phyloP scores from a whole-genome alignment of 2,797 vertebrate species.

The Semotilus atromaculatus region DNA sequence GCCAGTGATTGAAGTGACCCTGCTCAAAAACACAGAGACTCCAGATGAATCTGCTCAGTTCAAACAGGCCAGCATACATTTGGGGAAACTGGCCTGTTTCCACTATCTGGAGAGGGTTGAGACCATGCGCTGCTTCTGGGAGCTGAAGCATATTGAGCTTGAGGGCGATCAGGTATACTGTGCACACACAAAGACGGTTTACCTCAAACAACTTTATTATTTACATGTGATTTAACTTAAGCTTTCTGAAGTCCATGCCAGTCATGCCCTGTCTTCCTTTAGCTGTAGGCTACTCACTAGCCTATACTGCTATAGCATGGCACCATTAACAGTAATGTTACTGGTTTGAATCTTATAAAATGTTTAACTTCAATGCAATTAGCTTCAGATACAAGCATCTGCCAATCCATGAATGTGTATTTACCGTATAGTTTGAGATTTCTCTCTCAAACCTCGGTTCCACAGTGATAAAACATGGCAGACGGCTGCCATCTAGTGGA shows the following conservation, averaged over 20 bases:
- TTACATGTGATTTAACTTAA: not conserved
- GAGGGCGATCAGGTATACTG: conserved; percentile 56
- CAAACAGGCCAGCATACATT: conserved; percentile 69
- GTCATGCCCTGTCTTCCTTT: not conserved
- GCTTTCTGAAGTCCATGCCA: not conserved
- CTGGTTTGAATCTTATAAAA: not conserved
- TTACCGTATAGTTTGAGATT: not conserved
- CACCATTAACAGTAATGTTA: not conserved
- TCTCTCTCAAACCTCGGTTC: not conserved
- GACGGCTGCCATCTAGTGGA: conserved; percentile 26
- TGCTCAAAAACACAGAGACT: conserved; percentile 61
- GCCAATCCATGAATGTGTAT: not conserved
- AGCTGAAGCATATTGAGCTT: conserved; percentile 70
- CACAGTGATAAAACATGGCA: not conserved
- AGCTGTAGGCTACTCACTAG: not conserved
- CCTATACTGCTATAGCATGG: not conserved
- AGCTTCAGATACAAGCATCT: not conserved
- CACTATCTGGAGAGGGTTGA: conserved; percentile 76
- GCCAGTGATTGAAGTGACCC: conserved; percentile 48
- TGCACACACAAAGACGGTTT: not conserved
- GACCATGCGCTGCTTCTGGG: conserved; percentile 78
- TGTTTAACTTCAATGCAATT: not conserved
- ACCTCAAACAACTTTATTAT: not conserved
- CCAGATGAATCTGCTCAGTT: conserved; percentile 67
- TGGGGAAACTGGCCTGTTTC: conserved; percentile 75